Conservation (phyloP, 1,140 invertebrate species). For the Ruditapes philippinarum region DNA sequence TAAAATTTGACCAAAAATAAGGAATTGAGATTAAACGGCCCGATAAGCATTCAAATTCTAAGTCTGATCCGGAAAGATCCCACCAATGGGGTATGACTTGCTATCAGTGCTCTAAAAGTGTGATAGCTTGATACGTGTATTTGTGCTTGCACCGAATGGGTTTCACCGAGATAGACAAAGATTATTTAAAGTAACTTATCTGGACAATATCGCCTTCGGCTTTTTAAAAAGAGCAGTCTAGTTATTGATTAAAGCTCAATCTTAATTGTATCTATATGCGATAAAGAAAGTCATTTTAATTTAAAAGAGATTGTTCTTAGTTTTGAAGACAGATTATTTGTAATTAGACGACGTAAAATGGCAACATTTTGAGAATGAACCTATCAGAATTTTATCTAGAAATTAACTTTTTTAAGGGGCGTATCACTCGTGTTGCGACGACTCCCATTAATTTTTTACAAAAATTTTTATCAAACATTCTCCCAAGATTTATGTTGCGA, state of each 20-base stretch:
- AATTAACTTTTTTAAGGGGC: constrained; percentile 2
- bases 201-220: not conserved
- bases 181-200: constrained; percentile 63
- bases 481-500: constrained; percentile 1
- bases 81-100: constrained; percentile 18
- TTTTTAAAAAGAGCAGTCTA: constrained; percentile 46
- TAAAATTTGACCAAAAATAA: constrained; percentile 66
- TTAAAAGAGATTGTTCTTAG: not conserved
- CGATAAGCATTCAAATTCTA: constrained; percentile 28
- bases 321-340: constrained; percentile 18
- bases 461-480: constrained; percentile 41
- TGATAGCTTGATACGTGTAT: constrained; percentile 47
- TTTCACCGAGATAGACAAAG: constrained; percentile 50
- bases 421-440: not conserved
- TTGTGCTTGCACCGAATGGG: constrained; percentile 57
- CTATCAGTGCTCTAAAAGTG: constrained; percentile 51
- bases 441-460: constrained; percentile 31
- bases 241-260: constrained; percentile 58
- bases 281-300: constrained; percentile 60
- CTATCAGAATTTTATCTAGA: constrained; percentile 25
- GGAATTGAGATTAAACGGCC: constrained; percentile 26
- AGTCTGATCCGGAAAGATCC: constrained; percentile 31
- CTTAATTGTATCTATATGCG: constrained; percentile 66
- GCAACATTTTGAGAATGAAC: not conserved
- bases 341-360: not conserved